Conservation (phyloP, 2,797 vertebrate species). For the Iguana delicatissima region DNA sequence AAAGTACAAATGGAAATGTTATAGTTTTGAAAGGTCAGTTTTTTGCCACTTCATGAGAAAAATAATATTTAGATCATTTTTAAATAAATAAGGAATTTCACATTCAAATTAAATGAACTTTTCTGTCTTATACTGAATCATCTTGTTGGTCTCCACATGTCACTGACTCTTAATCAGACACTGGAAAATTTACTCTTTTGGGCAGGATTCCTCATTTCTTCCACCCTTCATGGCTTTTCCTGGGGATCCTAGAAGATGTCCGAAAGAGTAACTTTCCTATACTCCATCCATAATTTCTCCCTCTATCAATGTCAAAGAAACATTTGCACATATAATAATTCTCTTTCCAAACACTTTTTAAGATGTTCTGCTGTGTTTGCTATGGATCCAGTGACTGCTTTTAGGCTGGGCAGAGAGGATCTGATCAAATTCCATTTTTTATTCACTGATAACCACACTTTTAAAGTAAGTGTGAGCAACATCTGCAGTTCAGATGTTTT, state of each 20-base stretch:
- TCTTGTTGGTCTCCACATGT: not conserved
- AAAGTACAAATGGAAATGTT: conserved; percentile 5
- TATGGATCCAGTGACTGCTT: not conserved
- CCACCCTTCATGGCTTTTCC: too few species aligned
- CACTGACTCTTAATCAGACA: not conserved
- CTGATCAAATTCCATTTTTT: not conserved
- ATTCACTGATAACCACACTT: not conserved
- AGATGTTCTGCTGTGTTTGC: not conserved
- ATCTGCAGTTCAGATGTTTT: not conserved
- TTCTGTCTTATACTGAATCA: not conserved
- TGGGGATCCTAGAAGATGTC: too few species aligned
- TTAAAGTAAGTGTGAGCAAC: not conserved
- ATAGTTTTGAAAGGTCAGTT: not conserved
- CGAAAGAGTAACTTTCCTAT: not conserved
- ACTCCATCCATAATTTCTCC: not conserved
- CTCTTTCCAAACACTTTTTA: not conserved
- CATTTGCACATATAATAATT: not conserved
- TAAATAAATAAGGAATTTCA: not conserved
- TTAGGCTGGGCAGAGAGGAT: not conserved
- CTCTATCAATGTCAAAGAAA: not conserved
- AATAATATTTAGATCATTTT: not conserved
- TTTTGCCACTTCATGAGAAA: not conserved
- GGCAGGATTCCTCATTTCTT: too few species aligned
- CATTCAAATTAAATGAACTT: not conserved
- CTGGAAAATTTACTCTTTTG: too few species aligned